phyloP scores from a whole-genome alignment of 1,140 invertebrate species.

The Dendrolimus punctatus region DNA sequence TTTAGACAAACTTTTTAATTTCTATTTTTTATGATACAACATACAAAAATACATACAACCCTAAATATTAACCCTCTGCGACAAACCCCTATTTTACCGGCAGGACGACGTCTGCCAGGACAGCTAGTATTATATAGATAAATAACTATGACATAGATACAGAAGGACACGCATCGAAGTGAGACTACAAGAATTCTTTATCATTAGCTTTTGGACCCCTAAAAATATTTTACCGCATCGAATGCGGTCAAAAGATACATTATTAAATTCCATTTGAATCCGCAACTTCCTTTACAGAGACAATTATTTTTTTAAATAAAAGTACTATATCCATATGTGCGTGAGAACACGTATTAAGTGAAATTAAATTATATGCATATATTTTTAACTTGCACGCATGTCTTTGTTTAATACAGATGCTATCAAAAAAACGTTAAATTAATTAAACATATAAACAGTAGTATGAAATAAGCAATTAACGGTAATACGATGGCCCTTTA shows the following conservation, averaged over 20 bases:
- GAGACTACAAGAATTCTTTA: too few relatives aligned
- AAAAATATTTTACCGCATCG: slow-evolving; percentile 19
- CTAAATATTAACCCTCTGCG: too few relatives aligned
- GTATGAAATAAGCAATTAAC: slow-evolving; percentile 15
- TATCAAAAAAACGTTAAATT: slow-evolving; percentile 13
- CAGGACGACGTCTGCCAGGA: too few relatives aligned
- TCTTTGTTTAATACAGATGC: slow-evolving; percentile 25
- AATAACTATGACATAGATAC: too few relatives aligned
- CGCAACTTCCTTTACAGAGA: slow-evolving; percentile 45
- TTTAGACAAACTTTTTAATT: too few relatives aligned
- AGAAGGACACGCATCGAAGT: too few relatives aligned
- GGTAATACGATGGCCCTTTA: background rate
- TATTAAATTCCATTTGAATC: slow-evolving; percentile 33
- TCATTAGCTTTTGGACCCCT: background rate
- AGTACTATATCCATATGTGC: slow-evolving; percentile 22
- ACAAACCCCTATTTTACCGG: too few relatives aligned
- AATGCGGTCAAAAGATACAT: slow-evolving; percentile 28
- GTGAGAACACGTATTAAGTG: slow-evolving; percentile 32
- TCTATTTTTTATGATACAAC: too few relatives aligned
- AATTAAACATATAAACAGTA: slow-evolving; percentile 5
- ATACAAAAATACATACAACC: too few relatives aligned
- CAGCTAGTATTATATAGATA: too few relatives aligned
- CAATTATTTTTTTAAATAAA: slow-evolving; percentile 45
- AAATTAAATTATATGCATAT: slow-evolving; percentile 10
- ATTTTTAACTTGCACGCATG: slow-evolving; percentile 28